Evolutionary conservation across 2,797 vertebrate species (phyloP), one percentile per base, ranked within the genome.

Genomic region (Megalops cyprinoides): DNA sequence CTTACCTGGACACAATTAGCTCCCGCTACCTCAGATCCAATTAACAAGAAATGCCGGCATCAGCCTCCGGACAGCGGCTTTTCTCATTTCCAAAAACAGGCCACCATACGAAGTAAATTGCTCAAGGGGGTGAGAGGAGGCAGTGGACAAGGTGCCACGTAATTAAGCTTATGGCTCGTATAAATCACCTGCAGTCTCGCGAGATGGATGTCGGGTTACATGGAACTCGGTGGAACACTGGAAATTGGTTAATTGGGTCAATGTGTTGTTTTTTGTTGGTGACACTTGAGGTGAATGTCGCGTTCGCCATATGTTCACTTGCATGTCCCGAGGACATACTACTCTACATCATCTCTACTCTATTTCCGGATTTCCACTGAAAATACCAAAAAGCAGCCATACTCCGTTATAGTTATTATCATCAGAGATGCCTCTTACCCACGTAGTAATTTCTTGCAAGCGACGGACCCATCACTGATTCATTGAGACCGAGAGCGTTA

Each of bases 1-100:
- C 46, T 88, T 87, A 85, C 86, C n/a, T 20, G 37, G 28, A 62
- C 28, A n/a, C 4, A 25, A 25, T 73, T 51, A 60, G 20, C 34
- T n/a, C 37, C 37, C 18, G n/a, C 51, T 76, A 34, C 31, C 49
- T 76, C 49, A 7, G 34, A 39, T 56, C 73, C 7, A 76, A 53
- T 73, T 39, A 28, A 7, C 34, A 39, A 28, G 62, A 77, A 44
- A 15, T 39, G 44, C 12, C 5, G 1, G 44, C 2, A 49, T 15
- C n/a, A 28, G 44, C 49, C 69, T 46, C 46, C 18, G 25, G 9
- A 5, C 46, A 6, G 12, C 1, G 75, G 23, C 20, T 42, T 37
- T 75, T 74, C 48, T 31, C 44, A 65, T 8, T 44, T 28, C 0
- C 44, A 28, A 58, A 56, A 65, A 60, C 15, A n/a, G n/a, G n/a